Evolutionary conservation across 1,140 invertebrate genomes (phyloP).

Genomic region (Drosophila repleta): DNA sequence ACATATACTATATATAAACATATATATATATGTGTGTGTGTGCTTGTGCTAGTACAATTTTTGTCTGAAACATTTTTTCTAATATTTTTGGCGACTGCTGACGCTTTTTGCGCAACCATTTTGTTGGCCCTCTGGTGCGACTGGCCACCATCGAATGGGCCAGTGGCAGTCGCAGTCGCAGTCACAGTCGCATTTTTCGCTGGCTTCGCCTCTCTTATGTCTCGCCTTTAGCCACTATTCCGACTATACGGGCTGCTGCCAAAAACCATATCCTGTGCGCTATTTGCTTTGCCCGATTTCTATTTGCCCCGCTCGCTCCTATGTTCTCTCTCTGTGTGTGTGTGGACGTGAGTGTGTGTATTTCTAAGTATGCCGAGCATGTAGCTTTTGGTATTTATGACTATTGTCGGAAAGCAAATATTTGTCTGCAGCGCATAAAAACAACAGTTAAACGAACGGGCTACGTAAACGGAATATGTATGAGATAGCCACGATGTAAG

Average conservation of each 20-base stretch:
- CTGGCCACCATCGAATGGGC: conserved; percentile 26
- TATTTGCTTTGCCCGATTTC: conserved; percentile 81
- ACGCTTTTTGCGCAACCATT: conserved; percentile 79
- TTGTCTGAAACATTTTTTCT: conserved; percentile 55
- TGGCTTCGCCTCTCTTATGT: conserved; percentile 62
- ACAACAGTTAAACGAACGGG: conserved; percentile 83
- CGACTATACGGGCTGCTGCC: conserved; percentile 48
- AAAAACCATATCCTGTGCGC: conserved; percentile 79
- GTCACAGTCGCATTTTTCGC: conserved; percentile 51
- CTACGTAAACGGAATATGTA: conserved; percentile 82
- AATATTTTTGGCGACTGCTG: conserved; percentile 77
- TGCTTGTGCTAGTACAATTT: conserved; percentile 34
- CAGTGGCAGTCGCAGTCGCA: conserved; percentile 57
- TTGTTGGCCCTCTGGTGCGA: conserved; percentile 53
- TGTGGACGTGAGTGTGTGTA: conserved; percentile 51
- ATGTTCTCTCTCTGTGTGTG: conserved; percentile 22
- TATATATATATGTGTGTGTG: background rate
- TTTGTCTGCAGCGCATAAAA: conserved; percentile 84
- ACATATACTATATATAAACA: background rate
- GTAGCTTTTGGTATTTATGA: conserved; percentile 84
- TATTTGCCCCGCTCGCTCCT: conserved; percentile 66
- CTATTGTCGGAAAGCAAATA: conserved; percentile 84
- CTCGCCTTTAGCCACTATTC: conserved; percentile 66
- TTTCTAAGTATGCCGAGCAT: conserved; percentile 83
- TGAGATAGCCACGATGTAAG: conserved; percentile 53